Evolutionary conservation across 2,797 vertebrate species (phyloP), one percentile per base, ranked within the genome.

Genomic region (Sebastolobus alascanus): DNA sequence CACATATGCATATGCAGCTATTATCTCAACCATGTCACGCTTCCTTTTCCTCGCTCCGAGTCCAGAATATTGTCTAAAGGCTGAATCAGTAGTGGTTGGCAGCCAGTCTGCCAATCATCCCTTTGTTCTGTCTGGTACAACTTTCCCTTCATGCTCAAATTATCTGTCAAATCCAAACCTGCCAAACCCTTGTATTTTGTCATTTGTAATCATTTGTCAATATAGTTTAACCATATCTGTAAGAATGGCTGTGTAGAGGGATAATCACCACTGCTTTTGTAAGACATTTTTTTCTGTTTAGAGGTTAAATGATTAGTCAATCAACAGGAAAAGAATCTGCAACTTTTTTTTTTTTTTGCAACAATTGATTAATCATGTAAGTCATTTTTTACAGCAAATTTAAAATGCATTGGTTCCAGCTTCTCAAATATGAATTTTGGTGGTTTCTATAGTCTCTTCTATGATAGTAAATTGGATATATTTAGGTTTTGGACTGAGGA

Each of bases 11-110:
- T 64, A 73, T 52, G 67, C 73, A 64, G 29, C 72, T 84, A 76
- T 90, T 86, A 86, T 84, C 63, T 75, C 67, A 74, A 65, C 25
- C 66, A 82, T 43, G 40, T 66, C 76, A 66, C 38, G 29, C 71
- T 58, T 83, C 61, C 14, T 18, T 79, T 58, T 70, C 25, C 67
- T 72, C n/a, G 12, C 6, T 61, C 14, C 13, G 25, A 59, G 56
- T 86, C 79, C 52, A 79, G 50, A 83, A 85, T 75, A 79, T 84
- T 75, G 68, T 75, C 61, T 63, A 59, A 70, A 77, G 27, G n/a
- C 72, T 71, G 54, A 65, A 77, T 87, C 73, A 68, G 73, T 35
- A n/a, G n/a, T 27, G 38, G 25, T 52, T 52, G 60, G 13, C 54
- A 70, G 69, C 35, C 5, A 9, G 22, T 40, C 60, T 46, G 65